Evolutionary conservation across 2,888 invertebrate genomes (phyloP).

Genomic region (Eupithecia vulgata): DNA sequence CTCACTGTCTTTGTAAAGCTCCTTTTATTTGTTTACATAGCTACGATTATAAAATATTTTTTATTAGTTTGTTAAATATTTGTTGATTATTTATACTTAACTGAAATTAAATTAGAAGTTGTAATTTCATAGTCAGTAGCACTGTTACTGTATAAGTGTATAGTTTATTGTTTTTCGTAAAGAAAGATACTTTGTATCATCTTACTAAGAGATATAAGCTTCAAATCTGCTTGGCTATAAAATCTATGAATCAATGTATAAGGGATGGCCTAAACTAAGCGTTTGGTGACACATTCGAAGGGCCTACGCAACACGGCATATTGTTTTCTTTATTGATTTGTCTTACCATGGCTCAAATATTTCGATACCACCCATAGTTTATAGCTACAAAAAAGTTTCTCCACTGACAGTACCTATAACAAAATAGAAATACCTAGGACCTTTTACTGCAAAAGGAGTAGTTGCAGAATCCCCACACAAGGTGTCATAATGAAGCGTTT

Average conservation of each 20-base stretch:
- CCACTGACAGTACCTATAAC: neutral
- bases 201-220: slow-evolving; percentile 33
- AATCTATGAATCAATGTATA: slow-evolving; percentile 37
- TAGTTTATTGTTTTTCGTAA: slow-evolving; percentile 20
- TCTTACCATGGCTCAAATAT: slow-evolving; percentile 33
- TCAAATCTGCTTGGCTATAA: slow-evolving; percentile 41
- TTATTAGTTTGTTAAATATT: slow-evolving; percentile 6
- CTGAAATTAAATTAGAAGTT: neutral
- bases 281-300: slow-evolving; percentile 49
- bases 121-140: slow-evolving; percentile 6
- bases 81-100: slow-evolving; percentile 4
- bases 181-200: slow-evolving; percentile 24
- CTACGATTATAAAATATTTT: neutral
- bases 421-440: neutral
- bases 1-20: slow-evolving; percentile 12
- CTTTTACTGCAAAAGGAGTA: neutral
- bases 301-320: slow-evolving; percentile 55
- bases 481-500: neutral
- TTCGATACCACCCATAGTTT: neutral
- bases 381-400: neutral
- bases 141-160: slow-evolving; percentile 22
- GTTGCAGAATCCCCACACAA: neutral
- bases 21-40: neutral
- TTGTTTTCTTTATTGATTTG: slow-evolving; percentile 47
- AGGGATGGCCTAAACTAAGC: slow-evolving; percentile 58